phyloP scores from a whole-genome alignment of 2,797 vertebrate species.

The Hipposideros larvatus region DNA sequence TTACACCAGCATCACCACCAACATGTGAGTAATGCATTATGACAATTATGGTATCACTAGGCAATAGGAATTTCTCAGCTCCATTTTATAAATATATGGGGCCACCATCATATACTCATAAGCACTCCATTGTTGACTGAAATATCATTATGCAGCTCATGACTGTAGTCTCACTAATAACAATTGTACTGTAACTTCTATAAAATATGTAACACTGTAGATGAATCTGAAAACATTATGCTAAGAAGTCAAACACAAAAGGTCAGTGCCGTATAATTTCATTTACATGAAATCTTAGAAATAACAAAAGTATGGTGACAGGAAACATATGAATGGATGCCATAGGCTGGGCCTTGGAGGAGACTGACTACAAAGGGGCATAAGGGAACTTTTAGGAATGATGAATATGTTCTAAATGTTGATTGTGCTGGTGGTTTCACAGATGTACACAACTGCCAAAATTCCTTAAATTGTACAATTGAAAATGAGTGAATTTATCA shows the following conservation, averaged over 20 bases:
- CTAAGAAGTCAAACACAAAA: slow-evolving; percentile 11
- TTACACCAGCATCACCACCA: background rate
- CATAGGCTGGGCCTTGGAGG: background rate
- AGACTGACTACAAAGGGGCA: background rate
- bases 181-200: background rate
- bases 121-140: background rate
- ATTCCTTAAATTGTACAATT: background rate
- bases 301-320: background rate
- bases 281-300: slow-evolving; percentile 38
- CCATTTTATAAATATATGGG: background rate
- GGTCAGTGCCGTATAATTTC: background rate
- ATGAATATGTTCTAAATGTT: background rate
- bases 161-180: background rate
- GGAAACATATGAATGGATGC: background rate
- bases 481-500: background rate
- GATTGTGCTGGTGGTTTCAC: background rate
- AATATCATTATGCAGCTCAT: background rate
- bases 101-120: background rate
- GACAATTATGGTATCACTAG: background rate
- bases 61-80: background rate
- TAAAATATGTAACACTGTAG: background rate
- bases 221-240: background rate
- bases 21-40: background rate
- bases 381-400: background rate
- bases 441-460: background rate